Base-by-base conservation (phyloP, 2,888 invertebrate genomes). In the Drosophila fungiperda region DNA sequence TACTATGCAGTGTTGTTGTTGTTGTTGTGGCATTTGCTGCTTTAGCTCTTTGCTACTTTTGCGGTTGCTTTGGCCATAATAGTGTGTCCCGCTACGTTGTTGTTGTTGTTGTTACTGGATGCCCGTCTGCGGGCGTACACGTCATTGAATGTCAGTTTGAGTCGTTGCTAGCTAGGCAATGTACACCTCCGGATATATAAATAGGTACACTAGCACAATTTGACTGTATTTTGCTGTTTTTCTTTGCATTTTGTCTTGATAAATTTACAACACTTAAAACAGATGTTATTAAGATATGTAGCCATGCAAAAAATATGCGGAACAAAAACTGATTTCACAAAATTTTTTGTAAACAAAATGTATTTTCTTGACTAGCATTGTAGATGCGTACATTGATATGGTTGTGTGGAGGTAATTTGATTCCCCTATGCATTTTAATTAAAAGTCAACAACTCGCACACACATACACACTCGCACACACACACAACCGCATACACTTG, bases 351-450 rank as follows among this genome's bases (percentile, higher is more conserved):
- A 12, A 35, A 26, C 4, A 5, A 26, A 17, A 54, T 3, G 12
- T 38, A 55, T 55, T 55, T 20, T n/a, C 12, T 23, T 35, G 17
- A n/a, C 1, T 26, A 8, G 8, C 38, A 38, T n/a, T 29, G 12
- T 49, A 35, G 33, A 26, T 63, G 52, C 52, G 32, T 67, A 38
- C 60, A 57, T 69, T 65, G 68, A 57, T 65, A 65, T 70, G 67
- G 53, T 32, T 70, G 80, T 80, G 80, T 80, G 78, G 61, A 78
- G 70, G 86, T 86, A 90, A 86, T 89, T 83, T 90, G 85, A 90
- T 81, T 87, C 89, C 74, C 73, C 89, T 78, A 78, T 86, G 90
- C 90, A 86, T 86, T 86, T 86, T 89, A 86, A 86, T 86, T 86
- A 83, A 90, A 90, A 90, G 87, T 81, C 89, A 89, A 89, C 89